Base-by-base conservation (phyloP, 1,140 invertebrate species). In the Drosophila suzukii region DNA sequence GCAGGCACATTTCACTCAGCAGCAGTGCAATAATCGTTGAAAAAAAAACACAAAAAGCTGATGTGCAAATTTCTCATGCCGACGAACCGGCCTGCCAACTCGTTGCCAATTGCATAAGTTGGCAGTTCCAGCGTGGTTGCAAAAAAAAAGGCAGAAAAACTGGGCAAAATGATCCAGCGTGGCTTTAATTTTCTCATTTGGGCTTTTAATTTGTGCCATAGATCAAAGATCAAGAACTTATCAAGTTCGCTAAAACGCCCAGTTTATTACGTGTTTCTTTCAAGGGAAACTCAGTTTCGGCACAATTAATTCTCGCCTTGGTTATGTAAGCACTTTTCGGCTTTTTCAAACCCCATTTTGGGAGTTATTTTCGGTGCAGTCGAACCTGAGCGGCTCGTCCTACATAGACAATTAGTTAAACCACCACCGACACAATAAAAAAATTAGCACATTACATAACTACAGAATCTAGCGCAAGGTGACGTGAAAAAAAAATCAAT, bases 391-490 rank as follows among this genome's bases (percentile, higher is more conserved):
- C 65, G 10, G 32, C 6, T 20, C 43, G 24, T 10, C 11, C 12
- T 44, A 41, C 20, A 62, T 66, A 60, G 24, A 56, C 51, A 70
- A 44, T 55, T 44, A 55, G 34, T 60, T 38, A 55, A 73, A 79
- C 79, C 82, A 83, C 46, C 75, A 88, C 83, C 82, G 47, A 75
- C 81, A 78, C 61, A 67, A n/a, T 53, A 65, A 78, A 67, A 76
- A 81, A 90, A 63, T 55, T 75, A 78, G 77, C 88, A 88, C 88
- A 83, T 90, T 90, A 90, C 88, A 90, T 90, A 90, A 90, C 86
- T 81, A 78, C 68, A 30, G 50, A 75, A 88, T 76, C 58, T 91
- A 83, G 77, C 75, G 80, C 88, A 88, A 91, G 88, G 79, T 89
- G 84, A 90, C 75, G 63, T 83, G 56, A 71, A 57, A 81, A 89